Evolutionary conservation across 2,113 vertebrate species (phyloP).

Genomic region (Oceanites oceanicus): DNA sequence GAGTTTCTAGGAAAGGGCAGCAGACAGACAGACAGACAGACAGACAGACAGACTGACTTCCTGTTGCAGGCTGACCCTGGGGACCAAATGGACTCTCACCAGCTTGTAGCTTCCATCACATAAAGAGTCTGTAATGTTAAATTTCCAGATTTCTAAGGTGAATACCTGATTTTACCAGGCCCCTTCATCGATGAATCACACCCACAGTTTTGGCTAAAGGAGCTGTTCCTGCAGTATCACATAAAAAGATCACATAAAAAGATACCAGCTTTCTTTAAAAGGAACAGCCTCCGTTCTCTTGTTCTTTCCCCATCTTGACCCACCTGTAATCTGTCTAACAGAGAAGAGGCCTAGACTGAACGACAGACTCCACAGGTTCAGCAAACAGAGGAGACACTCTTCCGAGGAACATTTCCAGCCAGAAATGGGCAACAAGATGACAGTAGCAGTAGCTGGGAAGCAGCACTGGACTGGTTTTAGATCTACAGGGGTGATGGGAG

Average conservation of each 20-base stretch:
- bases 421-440: conserved; percentile 28
- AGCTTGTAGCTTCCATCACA: not conserved
- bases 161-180: not conserved
- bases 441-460: conserved; percentile 45
- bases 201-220: not conserved
- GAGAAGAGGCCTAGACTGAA: conserved; percentile 34
- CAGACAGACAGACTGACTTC: conserved; percentile 18
- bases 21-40: conserved; percentile 35
- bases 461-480: not conserved
- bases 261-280: not conserved
- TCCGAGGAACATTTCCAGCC: conserved; percentile 56
- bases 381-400: conserved; percentile 56
- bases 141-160: not conserved
- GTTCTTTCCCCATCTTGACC: not conserved
- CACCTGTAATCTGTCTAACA: not conserved
- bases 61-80: conserved; percentile 47
- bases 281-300: not conserved
- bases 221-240: not conserved
- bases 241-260: not conserved
- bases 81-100: not conserved
- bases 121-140: not conserved
- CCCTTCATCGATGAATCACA: not conserved
- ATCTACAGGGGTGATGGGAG: conserved; percentile 26
- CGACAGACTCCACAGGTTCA: conserved; percentile 48
- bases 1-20: conserved; percentile 26